Conservation (phyloP, 2,797 vertebrate species). For the Mormyrops attenuatus region DNA sequence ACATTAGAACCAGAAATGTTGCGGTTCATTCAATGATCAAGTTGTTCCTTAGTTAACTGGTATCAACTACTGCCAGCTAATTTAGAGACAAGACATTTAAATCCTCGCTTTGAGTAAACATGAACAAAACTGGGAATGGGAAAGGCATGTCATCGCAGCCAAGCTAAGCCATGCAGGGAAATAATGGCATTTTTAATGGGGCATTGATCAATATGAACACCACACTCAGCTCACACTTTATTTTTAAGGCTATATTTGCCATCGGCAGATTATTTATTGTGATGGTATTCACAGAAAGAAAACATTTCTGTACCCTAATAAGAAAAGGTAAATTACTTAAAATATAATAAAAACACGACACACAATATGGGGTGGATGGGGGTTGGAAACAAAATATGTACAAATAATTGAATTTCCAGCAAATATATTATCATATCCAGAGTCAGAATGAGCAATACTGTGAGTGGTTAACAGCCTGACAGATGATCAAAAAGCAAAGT, state of each 20-base stretch:
- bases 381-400: neutral
- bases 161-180: neutral
- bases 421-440: neutral
- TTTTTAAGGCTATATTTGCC: neutral
- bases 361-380: neutral
- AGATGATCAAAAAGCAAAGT: neutral
- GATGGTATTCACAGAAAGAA: neutral
- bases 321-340: neutral
- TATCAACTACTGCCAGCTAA: neutral
- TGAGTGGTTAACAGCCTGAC: neutral
- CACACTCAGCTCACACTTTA: neutral
- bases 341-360: neutral
- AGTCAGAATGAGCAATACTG: neutral
- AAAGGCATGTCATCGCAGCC: neutral
- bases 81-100: neutral
- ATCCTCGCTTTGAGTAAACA: neutral
- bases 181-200: neutral
- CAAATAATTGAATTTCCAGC: neutral
- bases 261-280: neutral
- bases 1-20: neutral
- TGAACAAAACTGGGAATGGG: neutral
- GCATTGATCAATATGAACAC: neutral
- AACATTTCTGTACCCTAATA: neutral
- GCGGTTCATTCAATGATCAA: neutral
- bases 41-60: neutral